phyloP scores from a whole-genome alignment of 2,113 vertebrate species.

The Oreochromis aureus region DNA sequence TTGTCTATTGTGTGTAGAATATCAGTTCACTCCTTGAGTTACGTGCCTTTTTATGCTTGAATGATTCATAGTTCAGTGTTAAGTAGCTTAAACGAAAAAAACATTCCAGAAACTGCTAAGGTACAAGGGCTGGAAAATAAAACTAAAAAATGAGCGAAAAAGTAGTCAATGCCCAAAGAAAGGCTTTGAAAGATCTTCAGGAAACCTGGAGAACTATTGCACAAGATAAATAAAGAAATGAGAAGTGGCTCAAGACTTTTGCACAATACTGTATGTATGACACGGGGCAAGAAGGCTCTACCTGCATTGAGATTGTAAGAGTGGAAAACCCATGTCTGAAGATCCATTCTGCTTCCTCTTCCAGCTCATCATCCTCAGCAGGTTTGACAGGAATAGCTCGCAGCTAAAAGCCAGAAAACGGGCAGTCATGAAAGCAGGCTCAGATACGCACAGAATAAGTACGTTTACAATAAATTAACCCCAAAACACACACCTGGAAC shows the following conservation, averaged over 20 bases:
- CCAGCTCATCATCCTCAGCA: conserved; percentile 94
- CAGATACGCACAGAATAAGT: neutral
- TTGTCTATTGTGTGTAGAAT: neutral
- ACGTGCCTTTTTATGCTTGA: neutral
- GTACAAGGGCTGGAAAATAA: neutral
- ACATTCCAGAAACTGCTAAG: neutral
- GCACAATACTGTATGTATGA: neutral
- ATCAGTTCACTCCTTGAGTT: neutral
- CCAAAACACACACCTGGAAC: conserved; percentile 82
- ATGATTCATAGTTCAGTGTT: neutral
- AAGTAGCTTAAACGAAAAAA: neutral
- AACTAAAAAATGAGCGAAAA: neutral
- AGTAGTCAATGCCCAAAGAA: neutral
- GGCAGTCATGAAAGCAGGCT: neutral
- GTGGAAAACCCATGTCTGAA: conserved; percentile 96
- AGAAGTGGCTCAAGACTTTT: neutral
- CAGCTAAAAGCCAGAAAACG: conserved; percentile 67
- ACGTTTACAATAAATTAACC: neutral
- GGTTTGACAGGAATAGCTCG: conserved; percentile 87
- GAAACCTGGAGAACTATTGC: neutral
- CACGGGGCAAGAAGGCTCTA: neutral
- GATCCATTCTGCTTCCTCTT: conserved; percentile 99
- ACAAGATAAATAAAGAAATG: neutral
- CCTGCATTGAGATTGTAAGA: conserved; percentile 96
- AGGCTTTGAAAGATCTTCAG: neutral